Evolutionary conservation across 1,140 invertebrate species (phyloP).

Genomic region (Ceratoteleas bidentatus): DNA sequence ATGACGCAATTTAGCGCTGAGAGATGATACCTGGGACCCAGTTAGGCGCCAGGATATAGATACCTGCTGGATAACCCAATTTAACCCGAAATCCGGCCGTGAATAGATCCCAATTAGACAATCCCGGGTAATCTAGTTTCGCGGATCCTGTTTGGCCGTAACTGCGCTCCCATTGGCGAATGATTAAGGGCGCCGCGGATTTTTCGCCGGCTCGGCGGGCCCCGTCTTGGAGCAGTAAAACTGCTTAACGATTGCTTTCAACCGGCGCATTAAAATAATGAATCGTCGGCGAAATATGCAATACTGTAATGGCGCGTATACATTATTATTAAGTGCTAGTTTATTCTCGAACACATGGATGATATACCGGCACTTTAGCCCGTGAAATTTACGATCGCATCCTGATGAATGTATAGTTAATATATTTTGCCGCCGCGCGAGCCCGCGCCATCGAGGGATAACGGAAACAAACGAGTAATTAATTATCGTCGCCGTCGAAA

Average conservation of each 20-base stretch:
- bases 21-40: constrained; percentile 40
- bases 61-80: constrained; percentile 53
- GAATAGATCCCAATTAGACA: constrained; percentile 58
- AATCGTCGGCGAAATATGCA: constrained; percentile 63
- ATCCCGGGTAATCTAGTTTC: constrained; percentile 40
- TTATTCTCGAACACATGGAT: constrained; percentile 68
- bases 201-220: constrained; percentile 14
- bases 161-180: constrained; percentile 1
- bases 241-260: constrained; percentile 57
- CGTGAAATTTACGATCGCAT: constrained; percentile 67
- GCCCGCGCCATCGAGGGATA: constrained; percentile 63
- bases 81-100: constrained; percentile 53
- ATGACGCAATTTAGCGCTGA: constrained; percentile 49
- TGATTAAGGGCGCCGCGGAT: constrained; percentile 11
- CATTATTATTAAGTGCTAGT: constrained; percentile 68
- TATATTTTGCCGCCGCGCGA: constrained; percentile 61
- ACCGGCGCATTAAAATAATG: constrained; percentile 55
- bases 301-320: constrained; percentile 66
- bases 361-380: constrained; percentile 68
- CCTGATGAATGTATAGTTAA: constrained; percentile 69
- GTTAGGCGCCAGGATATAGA: constrained; percentile 34
- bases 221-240: constrained; percentile 26
- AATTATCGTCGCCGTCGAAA: constrained; percentile 56
- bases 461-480: constrained; percentile 66
- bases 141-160: constrained; percentile 18